Percentiles rank a stretch among this genome's conserved stretches.
Conservation (phyloP, 2,113 vertebrate species). For the Maccullochella peelii region DNA sequence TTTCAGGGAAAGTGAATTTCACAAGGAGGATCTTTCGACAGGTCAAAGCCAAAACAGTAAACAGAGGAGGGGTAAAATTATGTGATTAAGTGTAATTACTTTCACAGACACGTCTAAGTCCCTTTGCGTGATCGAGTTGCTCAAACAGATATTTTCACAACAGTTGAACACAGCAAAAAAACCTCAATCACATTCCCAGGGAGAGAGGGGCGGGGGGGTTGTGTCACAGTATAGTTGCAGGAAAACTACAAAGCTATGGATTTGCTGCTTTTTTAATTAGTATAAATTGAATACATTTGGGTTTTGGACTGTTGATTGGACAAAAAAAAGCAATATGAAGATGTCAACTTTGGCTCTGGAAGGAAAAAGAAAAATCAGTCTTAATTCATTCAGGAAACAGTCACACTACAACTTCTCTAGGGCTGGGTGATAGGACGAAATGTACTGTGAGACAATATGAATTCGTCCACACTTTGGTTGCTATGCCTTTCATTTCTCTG, state of each 20-base stretch:
- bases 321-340: background rate
- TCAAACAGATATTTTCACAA: conserved; percentile 62
- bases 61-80: conserved; percentile 66
- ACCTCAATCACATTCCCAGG: conserved; percentile 41
- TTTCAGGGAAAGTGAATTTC: conserved; percentile 39
- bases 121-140: conserved; percentile 46
- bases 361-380: background rate
- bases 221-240: background rate
- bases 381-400: background rate
- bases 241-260: no score
- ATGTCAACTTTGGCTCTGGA: background rate
- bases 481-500: background rate
- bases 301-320: background rate
- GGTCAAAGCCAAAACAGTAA: conserved; percentile 47
- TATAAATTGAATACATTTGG: background rate
- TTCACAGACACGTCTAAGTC: conserved; percentile 53
- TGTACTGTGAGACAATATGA: background rate
- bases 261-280: no score
- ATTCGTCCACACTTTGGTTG: background rate
- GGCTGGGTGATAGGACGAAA: background rate
- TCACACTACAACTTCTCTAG: background rate
- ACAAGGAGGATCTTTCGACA: conserved; percentile 32
- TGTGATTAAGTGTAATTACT: conserved; percentile 66
- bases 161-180: conserved; percentile 28
- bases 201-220: background rate